Evolutionary conservation across 2,797 vertebrate genomes (phyloP).

Genomic region (Eupleurogrammus muticus): DNA sequence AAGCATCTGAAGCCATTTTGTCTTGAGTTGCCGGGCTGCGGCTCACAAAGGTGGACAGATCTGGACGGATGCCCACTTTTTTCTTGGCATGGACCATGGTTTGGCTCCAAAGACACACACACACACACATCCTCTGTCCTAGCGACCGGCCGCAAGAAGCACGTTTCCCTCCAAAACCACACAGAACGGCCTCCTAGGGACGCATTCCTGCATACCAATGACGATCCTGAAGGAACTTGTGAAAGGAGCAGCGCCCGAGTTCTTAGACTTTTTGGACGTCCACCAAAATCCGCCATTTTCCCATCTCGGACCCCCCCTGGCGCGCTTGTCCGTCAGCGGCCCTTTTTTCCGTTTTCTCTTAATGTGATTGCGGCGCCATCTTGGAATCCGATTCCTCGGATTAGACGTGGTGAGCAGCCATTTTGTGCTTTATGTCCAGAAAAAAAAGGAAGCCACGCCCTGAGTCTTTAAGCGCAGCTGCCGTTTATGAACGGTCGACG

Average conservation of each 20-base stretch:
- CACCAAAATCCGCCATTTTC: conserved; percentile 67
- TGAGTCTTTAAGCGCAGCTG: neutral
- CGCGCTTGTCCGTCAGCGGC: conserved; percentile 40
- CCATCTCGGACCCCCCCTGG: conserved; percentile 26
- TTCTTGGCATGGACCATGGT: conserved; percentile 63
- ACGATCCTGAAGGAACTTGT: conserved; percentile 63
- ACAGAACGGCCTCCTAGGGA: conserved; percentile 71
- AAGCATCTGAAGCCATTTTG: conserved; percentile 52
- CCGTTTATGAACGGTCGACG: conserved; percentile 4
- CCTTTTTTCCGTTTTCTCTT: conserved; percentile 19
- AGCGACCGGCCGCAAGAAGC: conserved; percentile 66
- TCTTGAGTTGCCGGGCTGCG: conserved; percentile 35
- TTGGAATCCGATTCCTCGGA: conserved; percentile 45
- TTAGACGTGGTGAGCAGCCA: conserved; percentile 46
- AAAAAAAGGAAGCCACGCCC: conserved; percentile 25
- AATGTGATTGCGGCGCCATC: conserved; percentile 53
- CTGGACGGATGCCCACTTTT: conserved; percentile 68
- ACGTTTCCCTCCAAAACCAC: conserved; percentile 73
- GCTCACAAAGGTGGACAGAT: conserved; percentile 63
- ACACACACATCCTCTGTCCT: conserved; percentile 64
- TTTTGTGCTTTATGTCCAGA: conserved; percentile 57
- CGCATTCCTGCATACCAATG: conserved; percentile 82
- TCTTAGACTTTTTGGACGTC: conserved; percentile 62
- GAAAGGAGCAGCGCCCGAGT: conserved; percentile 65
- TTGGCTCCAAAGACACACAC: conserved; percentile 55